Evolutionary conservation across 2,113 vertebrate genomes (phyloP).

Genomic region (Oryzias javanicus): DNA sequence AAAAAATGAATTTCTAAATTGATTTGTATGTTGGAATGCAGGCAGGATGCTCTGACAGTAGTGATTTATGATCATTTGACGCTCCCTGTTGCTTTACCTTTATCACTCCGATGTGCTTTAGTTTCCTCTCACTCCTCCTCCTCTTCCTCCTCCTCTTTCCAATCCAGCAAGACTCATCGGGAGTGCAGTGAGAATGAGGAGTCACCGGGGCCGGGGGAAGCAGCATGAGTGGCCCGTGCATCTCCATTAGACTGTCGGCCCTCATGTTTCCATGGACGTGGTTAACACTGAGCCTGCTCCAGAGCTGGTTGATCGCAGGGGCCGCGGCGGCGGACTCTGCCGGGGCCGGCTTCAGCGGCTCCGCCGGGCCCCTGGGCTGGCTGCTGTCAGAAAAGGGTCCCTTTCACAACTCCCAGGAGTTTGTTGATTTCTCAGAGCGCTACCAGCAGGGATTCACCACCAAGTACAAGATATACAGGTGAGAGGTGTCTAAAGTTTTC

Average conservation of each 20-base stretch:
- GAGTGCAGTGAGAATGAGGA: conserved; percentile 90
- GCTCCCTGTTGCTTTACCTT: neutral
- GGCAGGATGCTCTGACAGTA: too few species aligned
- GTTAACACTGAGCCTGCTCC: conserved; percentile 93
- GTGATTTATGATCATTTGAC: too few species aligned
- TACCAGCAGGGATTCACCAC: conserved; percentile 83
- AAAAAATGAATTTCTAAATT: too few species aligned
- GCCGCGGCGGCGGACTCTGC: conserved; percentile 65
- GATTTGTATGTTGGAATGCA: too few species aligned
- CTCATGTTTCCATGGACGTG: conserved; percentile 99
- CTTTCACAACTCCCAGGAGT: conserved; percentile 82
- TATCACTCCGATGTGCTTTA: conserved; percentile 2
- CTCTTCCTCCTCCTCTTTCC: conserved; percentile 18
- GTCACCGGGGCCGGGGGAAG: conserved; percentile 88
- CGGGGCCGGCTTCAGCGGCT: conserved; percentile 84
- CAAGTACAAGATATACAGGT: conserved; percentile 87
- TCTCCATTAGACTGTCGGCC: conserved; percentile 90
- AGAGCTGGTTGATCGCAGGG: conserved; percentile 85
- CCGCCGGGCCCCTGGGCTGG: conserved; percentile 76
- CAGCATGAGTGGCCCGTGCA: conserved; percentile 96
- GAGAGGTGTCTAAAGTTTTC: conserved; percentile 24
- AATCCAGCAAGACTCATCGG: conserved; percentile 56
- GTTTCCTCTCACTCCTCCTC: conserved; percentile 10
- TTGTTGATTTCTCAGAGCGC: conserved; percentile 81
- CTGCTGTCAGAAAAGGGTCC: conserved; percentile 83